Percentiles rank a stretch among this genome's conserved stretches.
phyloP scores from a whole-genome alignment of 2,888 invertebrate species.

The Gortyna flavago region DNA sequence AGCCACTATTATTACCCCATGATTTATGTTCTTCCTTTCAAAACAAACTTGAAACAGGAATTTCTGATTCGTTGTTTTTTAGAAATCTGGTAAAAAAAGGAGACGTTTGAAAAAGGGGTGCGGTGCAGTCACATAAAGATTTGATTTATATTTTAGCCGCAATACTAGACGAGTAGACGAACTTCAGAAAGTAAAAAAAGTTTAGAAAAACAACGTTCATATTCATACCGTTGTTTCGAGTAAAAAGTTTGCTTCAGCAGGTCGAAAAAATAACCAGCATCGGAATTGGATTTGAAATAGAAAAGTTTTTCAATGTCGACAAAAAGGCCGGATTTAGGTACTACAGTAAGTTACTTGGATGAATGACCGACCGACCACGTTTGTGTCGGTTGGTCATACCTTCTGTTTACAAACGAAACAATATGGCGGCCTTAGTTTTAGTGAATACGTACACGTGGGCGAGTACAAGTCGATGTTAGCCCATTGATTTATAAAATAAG shows the following conservation, averaged over 20 bases:
- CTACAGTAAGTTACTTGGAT: slow-evolving; percentile 34
- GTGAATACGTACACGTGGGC: slow-evolving; percentile 74
- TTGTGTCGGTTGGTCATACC: slow-evolving; percentile 12
- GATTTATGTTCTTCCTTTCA: slow-evolving; percentile 55
- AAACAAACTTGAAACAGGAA: slow-evolving; percentile 40
- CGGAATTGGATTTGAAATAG: slow-evolving; percentile 22
- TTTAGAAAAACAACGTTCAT: slow-evolving; percentile 14
- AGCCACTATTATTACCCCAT: slow-evolving; percentile 59
- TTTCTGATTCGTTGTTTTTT: slow-evolving; percentile 8
- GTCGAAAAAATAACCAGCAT: slow-evolving; percentile 25
- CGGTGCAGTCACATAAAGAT: slow-evolving; percentile 18
- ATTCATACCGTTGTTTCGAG: slow-evolving; percentile 39
- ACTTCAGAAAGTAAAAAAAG: slow-evolving; percentile 3
- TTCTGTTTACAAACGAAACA: slow-evolving; percentile 59
- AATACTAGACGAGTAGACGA: slow-evolving; percentile 1
- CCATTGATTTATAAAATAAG: too few relatives aligned
- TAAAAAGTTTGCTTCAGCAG: slow-evolving; percentile 32
- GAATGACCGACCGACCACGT: slow-evolving; percentile 22
- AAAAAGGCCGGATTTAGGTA: slow-evolving; percentile 43
- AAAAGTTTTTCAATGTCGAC: slow-evolving; percentile 44
- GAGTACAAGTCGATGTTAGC: slow-evolving; percentile 74
- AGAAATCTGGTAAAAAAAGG: slow-evolving; percentile 21
- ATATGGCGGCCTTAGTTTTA: slow-evolving; percentile 67
- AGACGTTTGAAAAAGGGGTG: slow-evolving; percentile 27
- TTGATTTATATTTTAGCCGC: slow-evolving; percentile 39